Conservation (phyloP, 2,888 invertebrate species). For the Melitaea athalia region DNA sequence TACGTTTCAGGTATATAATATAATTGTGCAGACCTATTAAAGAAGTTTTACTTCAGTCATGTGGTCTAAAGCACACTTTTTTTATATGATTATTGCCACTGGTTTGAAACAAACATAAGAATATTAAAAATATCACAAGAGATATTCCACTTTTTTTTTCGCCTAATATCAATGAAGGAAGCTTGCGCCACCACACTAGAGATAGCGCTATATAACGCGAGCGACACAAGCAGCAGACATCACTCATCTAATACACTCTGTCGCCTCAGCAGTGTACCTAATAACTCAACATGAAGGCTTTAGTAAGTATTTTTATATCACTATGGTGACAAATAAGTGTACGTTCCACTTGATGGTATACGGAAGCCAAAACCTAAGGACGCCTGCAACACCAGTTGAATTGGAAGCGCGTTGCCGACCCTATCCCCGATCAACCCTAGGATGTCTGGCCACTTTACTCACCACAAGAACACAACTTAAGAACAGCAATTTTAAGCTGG, state of each 20-base stretch:
- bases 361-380: no score
- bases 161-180: slow-evolving; percentile 19
- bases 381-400: no score
- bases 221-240: neutral
- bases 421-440: no score
- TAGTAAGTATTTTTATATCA: neutral
- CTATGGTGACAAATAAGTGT: neutral
- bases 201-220: slow-evolving; percentile 25
- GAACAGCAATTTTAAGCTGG: no score
- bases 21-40: no score
- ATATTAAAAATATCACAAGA: neutral
- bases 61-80: neutral
- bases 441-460: no score
- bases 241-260: slow-evolving; percentile 14
- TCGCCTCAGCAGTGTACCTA: neutral
- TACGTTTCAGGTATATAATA: no score
- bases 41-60: no score
- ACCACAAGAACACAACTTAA: no score
- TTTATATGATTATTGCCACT: neutral
- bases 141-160: neutral
- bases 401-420: no score
- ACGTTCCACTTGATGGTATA: no score
- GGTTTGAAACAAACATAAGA: neutral
- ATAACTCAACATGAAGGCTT: neutral
- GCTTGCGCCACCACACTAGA: slow-evolving; percentile 10